Evolutionary conservation across 2,888 invertebrate species (phyloP).

Genomic region (Myopa testacea): DNA sequence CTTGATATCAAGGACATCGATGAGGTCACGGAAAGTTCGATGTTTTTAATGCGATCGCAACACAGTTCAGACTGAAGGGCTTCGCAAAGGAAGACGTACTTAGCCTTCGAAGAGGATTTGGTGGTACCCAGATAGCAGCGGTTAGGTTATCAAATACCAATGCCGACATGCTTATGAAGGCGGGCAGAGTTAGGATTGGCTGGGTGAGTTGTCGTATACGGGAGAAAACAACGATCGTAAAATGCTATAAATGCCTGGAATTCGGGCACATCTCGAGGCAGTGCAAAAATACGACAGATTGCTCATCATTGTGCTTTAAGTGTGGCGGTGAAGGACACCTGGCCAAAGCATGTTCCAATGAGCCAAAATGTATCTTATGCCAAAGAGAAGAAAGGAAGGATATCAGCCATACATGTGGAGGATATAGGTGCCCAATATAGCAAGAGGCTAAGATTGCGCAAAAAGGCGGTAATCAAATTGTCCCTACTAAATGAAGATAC

Average conservation of each 20-base stretch:
- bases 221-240: not conserved
- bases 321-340: not conserved
- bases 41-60: not conserved
- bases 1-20: not conserved
- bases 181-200: not conserved
- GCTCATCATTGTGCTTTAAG: not conserved
- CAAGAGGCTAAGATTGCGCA: not conserved
- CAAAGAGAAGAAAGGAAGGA: not conserved
- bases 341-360: not conserved
- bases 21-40: not conserved
- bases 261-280: not conserved
- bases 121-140: not conserved
- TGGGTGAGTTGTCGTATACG: not conserved
- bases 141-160: not conserved
- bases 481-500: not conserved
- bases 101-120: not conserved
- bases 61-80: not conserved
- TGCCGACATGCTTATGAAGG: not conserved
- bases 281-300: not conserved
- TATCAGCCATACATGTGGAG: not conserved
- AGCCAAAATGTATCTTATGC: not conserved
- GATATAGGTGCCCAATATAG: not conserved
- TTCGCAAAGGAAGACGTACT: not conserved
- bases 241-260: not conserved
- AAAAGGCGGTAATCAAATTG: not conserved